phyloP scores from a whole-genome alignment of 2,888 invertebrate species.

The Hylaea fasciaria region DNA sequence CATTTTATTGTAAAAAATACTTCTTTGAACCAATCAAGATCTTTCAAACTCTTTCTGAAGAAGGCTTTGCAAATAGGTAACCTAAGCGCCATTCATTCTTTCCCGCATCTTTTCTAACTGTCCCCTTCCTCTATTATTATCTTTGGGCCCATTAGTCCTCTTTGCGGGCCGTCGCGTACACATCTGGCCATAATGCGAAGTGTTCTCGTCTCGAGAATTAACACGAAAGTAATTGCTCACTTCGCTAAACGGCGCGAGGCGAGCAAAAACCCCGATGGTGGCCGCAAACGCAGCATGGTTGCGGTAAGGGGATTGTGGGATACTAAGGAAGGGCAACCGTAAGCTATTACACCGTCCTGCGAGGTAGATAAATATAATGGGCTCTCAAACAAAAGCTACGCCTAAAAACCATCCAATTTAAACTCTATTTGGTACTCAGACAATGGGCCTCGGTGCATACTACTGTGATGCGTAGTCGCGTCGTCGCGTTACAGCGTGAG shows the following conservation, averaged over 20 bases:
- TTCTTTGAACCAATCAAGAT: slow-evolving; percentile 1
- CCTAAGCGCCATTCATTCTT: background rate
- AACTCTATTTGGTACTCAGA: no score
- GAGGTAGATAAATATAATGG: no score
- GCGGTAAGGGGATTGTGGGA: slow-evolving; percentile 7
- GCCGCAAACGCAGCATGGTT: slow-evolving; percentile 6
- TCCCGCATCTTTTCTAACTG: background rate
- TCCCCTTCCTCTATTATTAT: slow-evolving; percentile 6
- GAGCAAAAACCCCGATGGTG: slow-evolving; percentile 21
- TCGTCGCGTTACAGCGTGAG: no score
- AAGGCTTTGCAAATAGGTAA: background rate
- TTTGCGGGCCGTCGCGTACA: background rate
- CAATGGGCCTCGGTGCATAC: no score
- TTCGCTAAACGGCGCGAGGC: slow-evolving; percentile 39
- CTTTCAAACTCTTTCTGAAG: background rate
- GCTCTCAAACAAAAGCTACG: no score
- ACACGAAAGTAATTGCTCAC: slow-evolving; percentile 47
- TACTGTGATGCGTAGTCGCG: no score
- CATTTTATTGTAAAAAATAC: background rate
- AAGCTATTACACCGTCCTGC: slow-evolving; percentile 7
- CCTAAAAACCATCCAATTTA: no score
- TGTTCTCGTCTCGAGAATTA: slow-evolving; percentile 31
- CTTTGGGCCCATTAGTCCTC: slow-evolving; percentile 2
- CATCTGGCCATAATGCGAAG: slow-evolving; percentile 21
- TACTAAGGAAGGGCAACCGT: slow-evolving; percentile 4